Percentiles rank a stretch among this genome's conserved stretches.
These are phyloP conservation scores for Setipinna tenuifilis DNA, from an alignment of 2,797 vertebrate species.

Conservation along the genomic window DNA sequence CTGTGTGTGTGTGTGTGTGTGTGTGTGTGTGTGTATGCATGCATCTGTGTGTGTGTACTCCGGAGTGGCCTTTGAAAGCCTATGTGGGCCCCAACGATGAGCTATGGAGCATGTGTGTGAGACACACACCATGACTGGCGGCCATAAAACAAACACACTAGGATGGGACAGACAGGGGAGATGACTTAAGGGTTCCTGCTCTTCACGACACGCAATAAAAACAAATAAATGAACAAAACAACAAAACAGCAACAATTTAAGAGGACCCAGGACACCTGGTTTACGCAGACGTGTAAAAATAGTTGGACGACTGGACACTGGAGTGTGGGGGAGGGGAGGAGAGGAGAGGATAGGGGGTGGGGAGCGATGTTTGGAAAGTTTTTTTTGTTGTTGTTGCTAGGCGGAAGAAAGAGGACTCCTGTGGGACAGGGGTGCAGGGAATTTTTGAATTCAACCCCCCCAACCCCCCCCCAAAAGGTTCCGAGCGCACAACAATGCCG, in stretches of 20 bases:
- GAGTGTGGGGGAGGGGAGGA: not conserved
- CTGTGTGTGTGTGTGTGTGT: too few relatives aligned
- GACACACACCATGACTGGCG: too few relatives aligned
- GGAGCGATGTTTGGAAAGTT: not conserved
- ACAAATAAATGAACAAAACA: not conserved
- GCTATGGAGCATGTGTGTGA: too few relatives aligned
- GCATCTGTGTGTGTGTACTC: too few relatives aligned
- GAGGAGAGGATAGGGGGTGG: conserved; percentile 16
- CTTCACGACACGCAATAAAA: too few relatives aligned
- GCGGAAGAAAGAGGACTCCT: not conserved
- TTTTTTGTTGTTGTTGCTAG: not conserved
- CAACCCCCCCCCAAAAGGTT: not conserved
- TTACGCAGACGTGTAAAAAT: not conserved
- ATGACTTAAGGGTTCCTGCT: too few relatives aligned
- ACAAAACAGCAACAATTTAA: too few relatives aligned
- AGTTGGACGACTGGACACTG: not conserved
- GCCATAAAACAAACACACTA: too few relatives aligned
- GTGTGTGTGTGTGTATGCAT: too few relatives aligned
- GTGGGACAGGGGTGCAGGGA: not conserved
- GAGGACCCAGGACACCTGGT: not conserved
- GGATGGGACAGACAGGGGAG: too few relatives aligned
- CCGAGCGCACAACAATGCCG: not conserved
- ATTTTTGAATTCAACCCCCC: not conserved
- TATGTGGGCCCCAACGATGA: too few relatives aligned
- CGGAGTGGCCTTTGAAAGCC: too few relatives aligned